Percentiles rank a stretch among this genome's conserved stretches.
phyloP scores from a whole-genome alignment of 2,113 vertebrate species.

The Notarius quadriscutis region DNA sequence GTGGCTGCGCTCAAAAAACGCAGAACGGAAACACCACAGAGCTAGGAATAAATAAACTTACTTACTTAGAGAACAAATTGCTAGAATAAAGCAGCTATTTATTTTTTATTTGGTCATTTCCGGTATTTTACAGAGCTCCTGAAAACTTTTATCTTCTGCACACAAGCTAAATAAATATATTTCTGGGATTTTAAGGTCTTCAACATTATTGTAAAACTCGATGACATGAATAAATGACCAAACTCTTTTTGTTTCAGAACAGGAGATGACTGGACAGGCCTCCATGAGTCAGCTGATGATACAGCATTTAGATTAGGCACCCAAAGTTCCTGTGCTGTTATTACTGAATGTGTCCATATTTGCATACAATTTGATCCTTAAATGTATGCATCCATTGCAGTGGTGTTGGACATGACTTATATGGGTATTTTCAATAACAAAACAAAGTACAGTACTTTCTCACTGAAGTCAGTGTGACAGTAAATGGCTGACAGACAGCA shows the following conservation, averaged over 20 bases:
- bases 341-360: background rate
- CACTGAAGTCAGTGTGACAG: background rate
- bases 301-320: background rate
- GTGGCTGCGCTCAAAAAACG: conserved; percentile 17
- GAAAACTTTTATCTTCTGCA: too few relatives aligned
- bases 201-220: background rate
- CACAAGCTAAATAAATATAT: too few relatives aligned
- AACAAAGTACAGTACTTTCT: background rate
- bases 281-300: background rate
- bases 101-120: background rate
- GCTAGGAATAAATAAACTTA: background rate
- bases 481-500: background rate
- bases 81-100: background rate
- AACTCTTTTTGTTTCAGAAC: background rate
- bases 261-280: background rate
- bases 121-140: background rate
- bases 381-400: background rate
- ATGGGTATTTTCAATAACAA: background rate
- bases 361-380: background rate
- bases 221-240: background rate
- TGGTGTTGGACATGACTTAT: background rate
- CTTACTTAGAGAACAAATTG: background rate
- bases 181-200: too few relatives aligned
- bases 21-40: background rate
- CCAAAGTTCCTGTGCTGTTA: background rate